A percentile compares a stretch with the other conserved stretches of the same genome.
Evolutionary conservation across 1,140 invertebrate species (phyloP).

Genomic region (Myzus persicae): DNA sequence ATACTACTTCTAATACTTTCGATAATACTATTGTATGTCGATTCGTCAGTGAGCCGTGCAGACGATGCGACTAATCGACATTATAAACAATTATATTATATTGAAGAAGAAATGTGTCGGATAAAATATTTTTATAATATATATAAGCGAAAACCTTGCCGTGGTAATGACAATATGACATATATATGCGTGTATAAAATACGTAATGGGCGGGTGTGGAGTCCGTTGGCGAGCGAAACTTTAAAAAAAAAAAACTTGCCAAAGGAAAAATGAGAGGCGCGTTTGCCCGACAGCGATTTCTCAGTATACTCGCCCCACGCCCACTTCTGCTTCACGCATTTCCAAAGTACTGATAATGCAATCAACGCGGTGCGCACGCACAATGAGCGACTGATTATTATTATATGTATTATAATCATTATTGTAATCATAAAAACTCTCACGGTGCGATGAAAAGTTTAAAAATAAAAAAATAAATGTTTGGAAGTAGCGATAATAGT

Average conservation of each 20-base stretch:
- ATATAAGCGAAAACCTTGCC: too few species aligned
- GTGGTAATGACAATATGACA: background rate
- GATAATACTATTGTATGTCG: too few species aligned
- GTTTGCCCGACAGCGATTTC: background rate
- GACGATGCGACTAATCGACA: too few species aligned
- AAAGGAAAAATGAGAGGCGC: background rate
- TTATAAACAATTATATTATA: background rate
- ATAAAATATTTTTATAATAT: background rate
- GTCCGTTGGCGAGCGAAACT: background rate
- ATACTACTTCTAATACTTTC: too few species aligned
- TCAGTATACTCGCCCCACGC: background rate
- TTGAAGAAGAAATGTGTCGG: background rate
- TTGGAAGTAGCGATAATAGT: background rate
- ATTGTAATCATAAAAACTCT: background rate
- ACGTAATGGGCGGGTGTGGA: background rate
- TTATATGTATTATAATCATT: constrained; percentile 1
- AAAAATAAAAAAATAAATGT: background rate
- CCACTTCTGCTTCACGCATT: too few species aligned
- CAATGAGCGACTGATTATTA: constrained; percentile 1
- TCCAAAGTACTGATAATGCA: background rate
- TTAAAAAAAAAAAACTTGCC: background rate
- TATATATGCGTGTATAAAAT: background rate
- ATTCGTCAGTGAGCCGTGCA: too few species aligned
- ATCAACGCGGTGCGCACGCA: background rate
- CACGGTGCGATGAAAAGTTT: background rate